These are phyloP conservation scores for Pagrus major DNA, from an alignment of 2,113 vertebrate species.

Conservation along the genomic window DNA sequence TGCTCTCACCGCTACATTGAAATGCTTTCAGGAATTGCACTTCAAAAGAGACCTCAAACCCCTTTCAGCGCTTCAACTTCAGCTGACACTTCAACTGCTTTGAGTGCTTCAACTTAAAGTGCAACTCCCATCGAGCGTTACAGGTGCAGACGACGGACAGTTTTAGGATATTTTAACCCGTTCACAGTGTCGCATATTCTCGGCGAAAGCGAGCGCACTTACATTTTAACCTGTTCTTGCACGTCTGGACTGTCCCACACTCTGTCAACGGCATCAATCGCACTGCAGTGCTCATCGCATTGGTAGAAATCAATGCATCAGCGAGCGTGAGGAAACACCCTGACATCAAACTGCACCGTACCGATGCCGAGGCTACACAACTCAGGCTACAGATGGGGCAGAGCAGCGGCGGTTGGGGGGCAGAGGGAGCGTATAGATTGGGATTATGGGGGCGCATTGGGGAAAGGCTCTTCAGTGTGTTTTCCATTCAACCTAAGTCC, in stretches of 20 bases:
- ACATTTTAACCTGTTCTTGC: neutral
- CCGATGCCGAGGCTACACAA: neutral
- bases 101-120: neutral
- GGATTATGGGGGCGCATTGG: conserved; percentile 67
- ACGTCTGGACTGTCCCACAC: neutral
- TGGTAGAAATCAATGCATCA: conserved; percentile 1
- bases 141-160: neutral
- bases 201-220: neutral
- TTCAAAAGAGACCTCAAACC: conserved; percentile 8
- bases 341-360: neutral
- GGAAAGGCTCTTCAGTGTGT: conserved; percentile 76
- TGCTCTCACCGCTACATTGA: neutral
- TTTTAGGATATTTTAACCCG: neutral
- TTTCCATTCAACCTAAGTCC: conserved; percentile 80
- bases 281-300: neutral
- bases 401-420: conserved; percentile 34
- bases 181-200: neutral
- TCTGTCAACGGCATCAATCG: neutral
- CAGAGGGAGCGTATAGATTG: conserved; percentile 69
- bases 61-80: conserved; percentile 4
- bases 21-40: neutral
- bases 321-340: neutral
- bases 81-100: neutral
- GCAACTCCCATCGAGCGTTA: neutral
- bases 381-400: conserved; percentile 59